Percentiles rank a stretch among this genome's conserved stretches.
phyloP scores from a whole-genome alignment of 2,113 vertebrate genomes.

The Cynoglossus semilaevis region DNA sequence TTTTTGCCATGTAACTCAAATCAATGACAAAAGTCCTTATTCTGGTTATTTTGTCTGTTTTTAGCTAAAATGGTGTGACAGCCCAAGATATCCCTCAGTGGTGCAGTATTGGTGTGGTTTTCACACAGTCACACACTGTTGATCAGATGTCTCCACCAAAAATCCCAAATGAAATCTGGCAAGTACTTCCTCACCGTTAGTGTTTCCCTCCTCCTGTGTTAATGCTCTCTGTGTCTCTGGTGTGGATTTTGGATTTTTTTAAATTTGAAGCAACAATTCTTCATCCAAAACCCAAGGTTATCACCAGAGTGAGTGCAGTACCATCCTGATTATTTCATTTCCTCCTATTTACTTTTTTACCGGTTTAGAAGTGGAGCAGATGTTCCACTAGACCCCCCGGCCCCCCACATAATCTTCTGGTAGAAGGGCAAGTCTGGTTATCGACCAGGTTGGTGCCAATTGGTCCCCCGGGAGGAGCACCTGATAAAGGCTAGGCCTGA shows the following conservation, averaged over 20 bases:
- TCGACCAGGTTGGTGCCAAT: slow-evolving; percentile 54
- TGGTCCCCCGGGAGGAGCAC: slow-evolving; percentile 55
- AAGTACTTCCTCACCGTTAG: slow-evolving; percentile 6
- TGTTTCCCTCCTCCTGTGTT: slow-evolving; percentile 10
- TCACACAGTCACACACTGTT: slow-evolving; percentile 27
- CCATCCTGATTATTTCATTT: background rate
- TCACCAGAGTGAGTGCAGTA: background rate
- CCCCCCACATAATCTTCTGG: slow-evolving; percentile 36
- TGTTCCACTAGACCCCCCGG: slow-evolving; percentile 41
- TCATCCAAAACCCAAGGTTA: background rate
- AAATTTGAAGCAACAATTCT: background rate
- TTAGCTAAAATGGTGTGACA: too few species aligned
- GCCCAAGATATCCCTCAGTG: too few species aligned
- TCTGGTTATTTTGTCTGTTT: too few species aligned
- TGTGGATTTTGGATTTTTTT: background rate
- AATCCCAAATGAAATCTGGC: slow-evolving; percentile 12
- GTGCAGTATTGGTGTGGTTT: too few species aligned
- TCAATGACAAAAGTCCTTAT: too few species aligned
- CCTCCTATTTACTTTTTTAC: background rate
- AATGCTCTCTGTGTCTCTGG: background rate
- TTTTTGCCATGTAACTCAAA: background rate
- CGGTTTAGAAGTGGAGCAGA: slow-evolving; percentile 54
- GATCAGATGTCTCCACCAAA: slow-evolving; percentile 22
- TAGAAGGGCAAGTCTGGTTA: slow-evolving; percentile 48
- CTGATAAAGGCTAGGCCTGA: slow-evolving; percentile 53